Evolutionary conservation across 2,797 vertebrate genomes (phyloP), one percentile per base, ranked within the genome.

Genomic region (Takifugu ocellatus): DNA sequence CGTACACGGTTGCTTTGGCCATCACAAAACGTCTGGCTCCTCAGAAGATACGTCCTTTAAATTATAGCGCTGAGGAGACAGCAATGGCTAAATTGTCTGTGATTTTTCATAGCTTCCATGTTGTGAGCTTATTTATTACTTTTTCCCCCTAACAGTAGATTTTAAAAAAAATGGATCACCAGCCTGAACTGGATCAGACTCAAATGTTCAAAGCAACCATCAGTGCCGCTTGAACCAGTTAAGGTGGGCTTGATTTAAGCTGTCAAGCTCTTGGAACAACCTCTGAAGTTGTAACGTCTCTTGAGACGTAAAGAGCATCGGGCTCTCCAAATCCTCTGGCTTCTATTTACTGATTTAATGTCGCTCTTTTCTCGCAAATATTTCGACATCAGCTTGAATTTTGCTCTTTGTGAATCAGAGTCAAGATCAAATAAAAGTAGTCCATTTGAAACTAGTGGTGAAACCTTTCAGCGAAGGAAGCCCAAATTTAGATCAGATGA

Each of bases 221-320:
- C 47, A 10, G 31, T 63, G 63, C 45, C 29, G 31, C 79, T 79
- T 84, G 75, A 77, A 70, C 44, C 27, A 4, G 61, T 70, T 54
- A 53, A 80, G 77, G 75, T 80, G 69, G 55, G 39, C 69, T 70
- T 77, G 72, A 82, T 84, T 81, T 67, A 66, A 70, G 58, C 57
- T 61, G 74, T 70, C 76, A 61, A 65, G 43, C 56, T 72, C 55
- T 57, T 84, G 80, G 76, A 81, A 65, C 43, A 11, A 60, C 68
- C 66, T 80, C 68, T 70, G 59, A 79, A 45, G 72, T 49, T 12
- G 0, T 2, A 63, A 26, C 50, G 42, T 75, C 56, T 51, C 63
- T n/a, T 50, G 24, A 75, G 69, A 63, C 60, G 71, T 45, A 36
- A 66, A 39, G 36, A 61, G 46, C 56, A 49, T 5, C 2, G 15